phyloP scores from a whole-genome alignment of 2,888 invertebrate species.

The Amphipoea oculea region DNA sequence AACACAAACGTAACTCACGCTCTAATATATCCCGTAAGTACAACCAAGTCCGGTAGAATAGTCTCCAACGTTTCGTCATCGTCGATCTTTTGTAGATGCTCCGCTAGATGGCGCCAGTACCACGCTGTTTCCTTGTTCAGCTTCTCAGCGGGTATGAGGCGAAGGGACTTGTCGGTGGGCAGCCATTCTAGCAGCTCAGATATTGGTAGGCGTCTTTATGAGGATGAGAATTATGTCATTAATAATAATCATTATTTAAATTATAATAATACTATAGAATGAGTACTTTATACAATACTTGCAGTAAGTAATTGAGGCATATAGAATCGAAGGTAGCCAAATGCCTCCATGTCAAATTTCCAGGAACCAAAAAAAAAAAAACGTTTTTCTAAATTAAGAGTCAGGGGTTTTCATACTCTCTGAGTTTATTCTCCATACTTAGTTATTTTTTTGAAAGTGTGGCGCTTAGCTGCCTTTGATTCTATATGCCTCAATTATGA shows the following conservation, averaged over 20 bases:
- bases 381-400: no score
- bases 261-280: background rate
- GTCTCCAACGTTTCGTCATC: slow-evolving; percentile 91
- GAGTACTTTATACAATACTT: background rate
- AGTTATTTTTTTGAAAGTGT: no score
- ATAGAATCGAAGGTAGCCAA: no score
- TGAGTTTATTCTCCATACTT: no score
- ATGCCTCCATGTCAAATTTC: no score
- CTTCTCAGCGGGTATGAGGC: slow-evolving; percentile 86
- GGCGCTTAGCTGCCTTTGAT: no score
- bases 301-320: background rate
- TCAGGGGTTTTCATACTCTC: no score
- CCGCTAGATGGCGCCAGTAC: slow-evolving; percentile 89
- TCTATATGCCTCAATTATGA: no score
- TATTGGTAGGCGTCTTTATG: slow-evolving; percentile 82
- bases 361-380: no score
- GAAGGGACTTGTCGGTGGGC: slow-evolving; percentile 82
- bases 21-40: slow-evolving; percentile 93
- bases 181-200: slow-evolving; percentile 89
- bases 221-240: background rate
- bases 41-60: slow-evolving; percentile 93
- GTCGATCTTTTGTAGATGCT: slow-evolving; percentile 85
- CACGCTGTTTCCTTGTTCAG: slow-evolving; percentile 88
- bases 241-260: background rate
- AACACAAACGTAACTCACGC: slow-evolving; percentile 86